These are phyloP conservation scores for Dipodomys merriami DNA, from an alignment of 2,113 vertebrate genomes.

Conservation along the genomic window DNA sequence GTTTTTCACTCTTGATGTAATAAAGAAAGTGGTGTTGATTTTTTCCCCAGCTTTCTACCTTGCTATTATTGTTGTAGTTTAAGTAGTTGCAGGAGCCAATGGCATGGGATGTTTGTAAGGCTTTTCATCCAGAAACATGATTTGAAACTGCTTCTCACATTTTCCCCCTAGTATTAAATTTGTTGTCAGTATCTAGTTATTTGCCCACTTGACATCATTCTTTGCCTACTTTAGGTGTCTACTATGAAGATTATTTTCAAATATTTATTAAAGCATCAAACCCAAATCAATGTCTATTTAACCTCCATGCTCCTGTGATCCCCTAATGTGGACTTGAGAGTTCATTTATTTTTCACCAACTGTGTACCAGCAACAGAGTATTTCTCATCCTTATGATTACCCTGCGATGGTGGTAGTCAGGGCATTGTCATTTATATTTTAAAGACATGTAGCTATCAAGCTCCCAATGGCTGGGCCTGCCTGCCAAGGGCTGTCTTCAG, in stretches of 20 bases:
- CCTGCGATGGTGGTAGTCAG: no score
- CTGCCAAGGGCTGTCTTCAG: not conserved
- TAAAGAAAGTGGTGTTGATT: not conserved
- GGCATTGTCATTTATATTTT: conserved; percentile 21
- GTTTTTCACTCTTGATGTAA: conserved; percentile 1
- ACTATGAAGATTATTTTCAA: conserved; percentile 49
- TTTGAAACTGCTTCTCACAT: not conserved
- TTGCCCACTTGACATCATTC: not conserved
- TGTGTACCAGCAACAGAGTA: conserved; percentile 4
- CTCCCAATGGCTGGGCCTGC: not conserved
- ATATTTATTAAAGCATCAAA: conserved; percentile 46
- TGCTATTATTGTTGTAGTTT: conserved; percentile 1
- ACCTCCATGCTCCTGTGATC: not conserved
- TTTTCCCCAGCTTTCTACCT: conserved; percentile 6
- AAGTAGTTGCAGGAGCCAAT: not conserved
- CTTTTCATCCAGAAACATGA: not conserved
- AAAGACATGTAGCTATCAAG: not conserved
- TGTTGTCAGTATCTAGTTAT: conserved; percentile 15
- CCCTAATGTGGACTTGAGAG: not conserved
- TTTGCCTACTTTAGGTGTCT: conserved; percentile 28
- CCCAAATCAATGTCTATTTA: not conserved
- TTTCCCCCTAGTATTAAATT: not conserved
- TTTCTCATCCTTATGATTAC: not conserved
- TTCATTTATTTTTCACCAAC: conserved; percentile 34
- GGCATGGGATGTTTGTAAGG: not conserved